phyloP scores from a whole-genome alignment of 2,888 invertebrate genomes.

The Leptopilina drosophilae region DNA sequence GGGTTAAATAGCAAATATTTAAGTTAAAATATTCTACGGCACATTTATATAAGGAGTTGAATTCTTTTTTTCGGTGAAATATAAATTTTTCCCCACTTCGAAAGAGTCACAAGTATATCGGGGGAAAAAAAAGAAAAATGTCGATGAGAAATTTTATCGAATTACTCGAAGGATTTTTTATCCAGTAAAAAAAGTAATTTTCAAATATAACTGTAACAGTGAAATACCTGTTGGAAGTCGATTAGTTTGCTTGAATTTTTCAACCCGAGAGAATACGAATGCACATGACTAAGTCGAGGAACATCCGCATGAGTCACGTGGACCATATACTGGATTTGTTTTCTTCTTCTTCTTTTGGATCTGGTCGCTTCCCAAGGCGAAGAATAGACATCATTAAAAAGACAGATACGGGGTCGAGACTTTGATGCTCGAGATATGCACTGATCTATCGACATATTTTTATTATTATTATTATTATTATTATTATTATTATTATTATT shows the following conservation, averaged over 20 bases:
- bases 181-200: background rate
- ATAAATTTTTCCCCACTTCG: too few species aligned
- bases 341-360: slow-evolving; percentile 34
- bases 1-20: background rate
- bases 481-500: background rate
- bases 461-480: too few species aligned
- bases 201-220: slow-evolving; percentile 13
- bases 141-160: too few species aligned
- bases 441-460: slow-evolving; percentile 48
- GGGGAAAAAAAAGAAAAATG: too few species aligned
- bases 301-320: slow-evolving; percentile 62
- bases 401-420: slow-evolving; percentile 39
- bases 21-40: background rate
- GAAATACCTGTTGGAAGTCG: slow-evolving; percentile 24
- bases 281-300: slow-evolving; percentile 61
- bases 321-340: slow-evolving; percentile 16
- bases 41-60: too few species aligned
- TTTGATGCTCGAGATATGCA: slow-evolving; percentile 44
- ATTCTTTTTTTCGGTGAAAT: too few species aligned
- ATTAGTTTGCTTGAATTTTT: background rate
- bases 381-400: slow-evolving; percentile 64
- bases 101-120: too few species aligned
- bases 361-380: slow-evolving; percentile 38
- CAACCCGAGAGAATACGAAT: background rate
- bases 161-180: too few species aligned